Percentiles rank a stretch among this genome's conserved stretches.
Evolutionary conservation across 2,113 vertebrate species (phyloP).

Genomic region (Monopterus albus): DNA sequence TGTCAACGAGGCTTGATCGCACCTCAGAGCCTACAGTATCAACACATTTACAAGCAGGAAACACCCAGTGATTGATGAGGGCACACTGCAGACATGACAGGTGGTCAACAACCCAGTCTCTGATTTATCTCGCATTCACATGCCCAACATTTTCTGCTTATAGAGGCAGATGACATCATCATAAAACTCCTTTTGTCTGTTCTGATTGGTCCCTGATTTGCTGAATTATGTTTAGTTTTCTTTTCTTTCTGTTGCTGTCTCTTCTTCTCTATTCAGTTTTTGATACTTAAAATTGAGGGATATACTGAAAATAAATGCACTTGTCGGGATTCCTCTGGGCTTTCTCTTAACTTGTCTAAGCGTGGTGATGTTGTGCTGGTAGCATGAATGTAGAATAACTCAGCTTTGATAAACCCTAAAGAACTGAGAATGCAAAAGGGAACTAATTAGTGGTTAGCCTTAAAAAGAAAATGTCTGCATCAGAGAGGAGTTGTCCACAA

Average conservation of each 20-base stretch:
- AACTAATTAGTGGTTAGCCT: too few relatives aligned
- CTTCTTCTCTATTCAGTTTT: background rate
- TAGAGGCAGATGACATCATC: background rate
- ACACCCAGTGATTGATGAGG: conserved; percentile 31
- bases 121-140: background rate
- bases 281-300: background rate
- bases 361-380: too few relatives aligned
- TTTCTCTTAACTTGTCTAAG: background rate
- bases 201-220: background rate
- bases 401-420: too few relatives aligned
- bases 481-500: too few relatives aligned
- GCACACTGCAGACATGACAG: conserved; percentile 40
- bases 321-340: background rate
- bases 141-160: background rate
- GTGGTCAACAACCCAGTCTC: conserved; percentile 47
- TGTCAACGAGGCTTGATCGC: conserved; percentile 4
- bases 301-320: background rate
- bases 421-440: too few relatives aligned
- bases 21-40: background rate
- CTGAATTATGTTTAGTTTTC: background rate
- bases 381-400: too few relatives aligned
- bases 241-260: too few relatives aligned
- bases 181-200: background rate
- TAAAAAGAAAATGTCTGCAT: too few relatives aligned
- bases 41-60: conserved; percentile 15